Evolutionary conservation across 2,797 vertebrate species (phyloP).

Genomic region (Rhinella marina): DNA sequence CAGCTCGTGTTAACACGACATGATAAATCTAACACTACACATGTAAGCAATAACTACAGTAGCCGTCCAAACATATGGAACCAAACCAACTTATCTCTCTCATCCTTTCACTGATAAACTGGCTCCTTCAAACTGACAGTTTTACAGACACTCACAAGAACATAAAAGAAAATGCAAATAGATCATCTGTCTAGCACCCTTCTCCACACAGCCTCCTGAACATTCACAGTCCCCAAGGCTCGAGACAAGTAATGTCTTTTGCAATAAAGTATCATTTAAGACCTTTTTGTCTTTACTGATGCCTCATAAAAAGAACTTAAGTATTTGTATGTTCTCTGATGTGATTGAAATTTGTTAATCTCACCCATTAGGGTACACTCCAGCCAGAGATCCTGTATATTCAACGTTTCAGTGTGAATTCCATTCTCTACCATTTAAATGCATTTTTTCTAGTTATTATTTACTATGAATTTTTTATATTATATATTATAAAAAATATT

Average conservation of each 20-base stretch:
- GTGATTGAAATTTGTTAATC: slow-evolving; percentile 8
- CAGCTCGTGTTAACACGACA: not conserved
- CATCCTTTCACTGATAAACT: slow-evolving; percentile 79
- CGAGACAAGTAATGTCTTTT: slow-evolving; percentile 72
- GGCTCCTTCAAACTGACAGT: slow-evolving; percentile 81
- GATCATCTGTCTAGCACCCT: slow-evolving; percentile 75
- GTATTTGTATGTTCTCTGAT: slow-evolving; percentile 49
- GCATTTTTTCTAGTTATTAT: too few relatives aligned
- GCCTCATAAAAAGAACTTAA: slow-evolving; percentile 55
- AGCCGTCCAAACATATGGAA: slow-evolving; percentile 89
- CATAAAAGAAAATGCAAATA: slow-evolving; percentile 81
- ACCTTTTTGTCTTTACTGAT: slow-evolving; percentile 54
- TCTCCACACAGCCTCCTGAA: slow-evolving; percentile 72
- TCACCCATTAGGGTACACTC: slow-evolving; percentile 10
- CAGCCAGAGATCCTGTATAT: not conserved
- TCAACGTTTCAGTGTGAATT: not conserved
- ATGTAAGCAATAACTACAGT: slow-evolving; percentile 74
- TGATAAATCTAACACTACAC: slow-evolving; percentile 68
- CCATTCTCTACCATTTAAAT: too few relatives aligned
- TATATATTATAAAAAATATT: too few relatives aligned
- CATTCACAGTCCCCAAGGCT: slow-evolving; percentile 70
- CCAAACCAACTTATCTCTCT: slow-evolving; percentile 87
- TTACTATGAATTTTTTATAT: too few relatives aligned
- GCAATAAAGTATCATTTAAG: slow-evolving; percentile 71
- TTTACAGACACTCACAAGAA: slow-evolving; percentile 80